phyloP scores from a whole-genome alignment of 1,140 invertebrate species.

The Pteromalus puparum region DNA sequence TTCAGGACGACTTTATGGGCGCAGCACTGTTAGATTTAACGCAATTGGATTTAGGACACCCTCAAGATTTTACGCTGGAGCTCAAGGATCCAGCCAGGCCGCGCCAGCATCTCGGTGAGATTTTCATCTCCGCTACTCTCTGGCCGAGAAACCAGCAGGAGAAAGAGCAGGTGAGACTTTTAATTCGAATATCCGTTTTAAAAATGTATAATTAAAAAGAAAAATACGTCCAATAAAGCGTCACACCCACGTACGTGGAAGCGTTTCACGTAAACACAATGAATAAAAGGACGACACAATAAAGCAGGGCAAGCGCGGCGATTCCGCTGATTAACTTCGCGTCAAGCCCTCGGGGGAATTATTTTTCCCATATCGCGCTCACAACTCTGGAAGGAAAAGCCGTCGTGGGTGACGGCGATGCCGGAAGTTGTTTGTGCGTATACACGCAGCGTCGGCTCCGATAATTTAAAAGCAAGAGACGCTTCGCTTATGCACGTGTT shows the following conservation, averaged over 20 bases:
- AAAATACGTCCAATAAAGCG: neutral
- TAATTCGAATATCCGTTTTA: too few species aligned
- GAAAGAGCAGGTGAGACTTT: slow-evolving; percentile 93
- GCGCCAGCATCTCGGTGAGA: slow-evolving; percentile 86
- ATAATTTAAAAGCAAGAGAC: neutral
- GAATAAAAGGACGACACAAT: neutral
- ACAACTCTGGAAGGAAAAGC: neutral
- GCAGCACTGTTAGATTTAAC: slow-evolving; percentile 90
- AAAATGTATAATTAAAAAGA: slow-evolving; percentile 38
- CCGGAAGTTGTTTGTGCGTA: neutral
- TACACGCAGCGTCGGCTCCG: neutral
- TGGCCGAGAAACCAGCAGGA: slow-evolving; percentile 94
- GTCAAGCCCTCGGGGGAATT: neutral
- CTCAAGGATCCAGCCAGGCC: slow-evolving; percentile 83
- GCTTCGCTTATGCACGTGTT: neutral
- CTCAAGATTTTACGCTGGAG: slow-evolving; percentile 86
- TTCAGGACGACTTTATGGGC: slow-evolving; percentile 99
- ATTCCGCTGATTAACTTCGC: neutral
- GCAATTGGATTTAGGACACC: slow-evolving; percentile 87
- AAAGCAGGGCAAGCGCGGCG: neutral
- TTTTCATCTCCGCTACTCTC: slow-evolving; percentile 87
- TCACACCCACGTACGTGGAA: neutral
- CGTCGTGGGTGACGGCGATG: neutral
- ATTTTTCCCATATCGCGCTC: neutral
- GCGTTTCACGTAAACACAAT: neutral